phyloP scores from a whole-genome alignment of 2,113 vertebrate genomes.

The Cyanoramphus novaezelandiae region DNA sequence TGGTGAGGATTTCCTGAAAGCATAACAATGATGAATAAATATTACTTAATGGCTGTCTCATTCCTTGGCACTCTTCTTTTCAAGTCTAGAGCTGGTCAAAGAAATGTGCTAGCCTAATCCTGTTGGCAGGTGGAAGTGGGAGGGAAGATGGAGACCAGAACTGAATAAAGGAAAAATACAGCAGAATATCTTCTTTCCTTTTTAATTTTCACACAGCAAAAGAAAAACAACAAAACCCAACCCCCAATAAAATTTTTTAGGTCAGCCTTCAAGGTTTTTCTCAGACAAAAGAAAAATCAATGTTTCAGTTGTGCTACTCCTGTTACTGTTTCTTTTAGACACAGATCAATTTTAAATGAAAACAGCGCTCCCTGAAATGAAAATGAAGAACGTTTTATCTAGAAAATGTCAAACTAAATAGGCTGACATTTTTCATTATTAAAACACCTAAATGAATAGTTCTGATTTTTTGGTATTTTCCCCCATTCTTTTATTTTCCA shows the following conservation, averaged over 20 bases:
- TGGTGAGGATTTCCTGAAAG: neutral
- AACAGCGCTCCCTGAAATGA: neutral
- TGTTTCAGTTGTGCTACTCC: neutral
- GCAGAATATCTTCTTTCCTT: neutral
- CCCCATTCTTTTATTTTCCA: neutral
- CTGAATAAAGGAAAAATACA: neutral
- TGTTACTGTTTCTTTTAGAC: neutral
- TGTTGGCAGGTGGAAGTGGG: neutral
- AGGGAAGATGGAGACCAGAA: neutral
- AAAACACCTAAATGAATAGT: neutral
- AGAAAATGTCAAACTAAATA: neutral
- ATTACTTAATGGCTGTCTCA: neutral
- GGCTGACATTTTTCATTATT: conserved; percentile 3
- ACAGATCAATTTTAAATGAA: conserved; percentile 14
- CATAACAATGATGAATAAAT: neutral
- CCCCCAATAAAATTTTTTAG: neutral
- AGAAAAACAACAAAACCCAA: neutral
- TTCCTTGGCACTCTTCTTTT: neutral
- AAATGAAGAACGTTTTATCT: neutral
- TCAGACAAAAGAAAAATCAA: neutral
- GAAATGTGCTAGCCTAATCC: neutral
- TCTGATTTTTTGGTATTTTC: neutral
- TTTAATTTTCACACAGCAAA: neutral
- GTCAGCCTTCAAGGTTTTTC: neutral
- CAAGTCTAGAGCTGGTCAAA: neutral